Evolutionary conservation across 2,797 vertebrate species (phyloP).

Genomic region (Nothura maculosa): DNA sequence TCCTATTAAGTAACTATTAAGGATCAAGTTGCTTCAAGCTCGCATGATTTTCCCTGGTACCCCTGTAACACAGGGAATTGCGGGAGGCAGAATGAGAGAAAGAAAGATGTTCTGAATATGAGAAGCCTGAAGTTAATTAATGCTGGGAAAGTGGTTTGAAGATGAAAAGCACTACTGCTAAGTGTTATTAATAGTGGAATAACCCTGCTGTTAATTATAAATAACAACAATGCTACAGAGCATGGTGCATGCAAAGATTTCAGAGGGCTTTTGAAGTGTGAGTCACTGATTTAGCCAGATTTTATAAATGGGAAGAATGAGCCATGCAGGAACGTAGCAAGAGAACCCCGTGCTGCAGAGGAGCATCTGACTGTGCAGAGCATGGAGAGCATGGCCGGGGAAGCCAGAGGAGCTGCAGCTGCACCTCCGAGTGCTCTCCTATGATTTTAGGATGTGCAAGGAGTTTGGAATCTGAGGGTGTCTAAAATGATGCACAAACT

Average conservation of each 20-base stretch:
- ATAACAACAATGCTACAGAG: slow-evolving; percentile 46
- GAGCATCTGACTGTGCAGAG: background rate
- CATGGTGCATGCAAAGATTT: slow-evolving; percentile 7
- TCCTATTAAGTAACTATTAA: background rate
- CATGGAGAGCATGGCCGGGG: too few relatives aligned
- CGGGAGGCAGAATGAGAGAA: background rate
- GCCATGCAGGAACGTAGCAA: background rate
- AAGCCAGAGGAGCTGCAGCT: background rate
- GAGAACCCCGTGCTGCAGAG: fast-evolving
- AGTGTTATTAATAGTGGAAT: slow-evolving; percentile 67
- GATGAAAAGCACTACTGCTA: slow-evolving; percentile 67
- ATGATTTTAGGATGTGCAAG: background rate
- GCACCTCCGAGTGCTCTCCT: background rate
- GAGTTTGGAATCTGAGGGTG: background rate
- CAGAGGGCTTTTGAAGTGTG: slow-evolving; percentile 54
- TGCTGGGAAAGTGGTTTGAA: slow-evolving; percentile 62
- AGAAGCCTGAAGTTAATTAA: slow-evolving; percentile 64
- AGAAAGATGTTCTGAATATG: background rate
- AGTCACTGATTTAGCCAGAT: slow-evolving; percentile 47
- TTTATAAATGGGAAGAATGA: slow-evolving; percentile 14
- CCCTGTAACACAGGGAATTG: background rate
- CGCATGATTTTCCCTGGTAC: background rate
- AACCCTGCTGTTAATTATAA: slow-evolving; percentile 69
- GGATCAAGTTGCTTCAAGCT: background rate
- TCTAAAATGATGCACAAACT: background rate